Evolutionary conservation across 2,797 vertebrate genomes (phyloP).

Genomic region (Glyptemys insculpta): DNA sequence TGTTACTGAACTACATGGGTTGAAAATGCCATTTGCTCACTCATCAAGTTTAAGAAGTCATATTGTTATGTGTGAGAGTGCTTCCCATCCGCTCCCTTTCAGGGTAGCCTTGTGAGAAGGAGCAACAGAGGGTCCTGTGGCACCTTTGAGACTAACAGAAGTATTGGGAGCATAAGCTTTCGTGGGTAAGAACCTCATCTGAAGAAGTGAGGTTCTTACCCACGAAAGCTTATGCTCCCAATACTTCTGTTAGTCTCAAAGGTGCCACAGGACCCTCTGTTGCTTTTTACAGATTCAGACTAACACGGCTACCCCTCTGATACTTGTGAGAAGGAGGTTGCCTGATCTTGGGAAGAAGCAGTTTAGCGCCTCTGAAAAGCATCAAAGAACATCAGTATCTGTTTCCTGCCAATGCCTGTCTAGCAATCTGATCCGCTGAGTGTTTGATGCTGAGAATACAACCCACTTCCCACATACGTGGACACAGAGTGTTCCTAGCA

Average conservation of each 20-base stretch:
- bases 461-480: neutral
- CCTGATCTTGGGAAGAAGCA: neutral
- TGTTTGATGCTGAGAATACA: neutral
- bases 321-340: conserved; percentile 31
- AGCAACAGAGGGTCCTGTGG: too few relatives aligned
- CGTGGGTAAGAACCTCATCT: too few relatives aligned
- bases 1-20: neutral
- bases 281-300: too few relatives aligned
- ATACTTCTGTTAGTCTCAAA: too few relatives aligned
- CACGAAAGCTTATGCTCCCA: too few relatives aligned
- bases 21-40: neutral
- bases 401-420: neutral
- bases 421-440: neutral
- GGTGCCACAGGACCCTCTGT: too few relatives aligned
- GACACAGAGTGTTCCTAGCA: neutral
- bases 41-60: neutral
- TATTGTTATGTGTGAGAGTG: conserved; percentile 5
- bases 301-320: too few relatives aligned
- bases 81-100: neutral
- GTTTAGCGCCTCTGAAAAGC: conserved; percentile 35
- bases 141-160: too few relatives aligned
- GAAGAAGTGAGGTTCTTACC: too few relatives aligned
- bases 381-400: conserved; percentile 5
- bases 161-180: too few relatives aligned
- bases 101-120: conserved; percentile 16